phyloP scores from a whole-genome alignment of 2,888 invertebrate genomes.

The Spilarctia lutea region DNA sequence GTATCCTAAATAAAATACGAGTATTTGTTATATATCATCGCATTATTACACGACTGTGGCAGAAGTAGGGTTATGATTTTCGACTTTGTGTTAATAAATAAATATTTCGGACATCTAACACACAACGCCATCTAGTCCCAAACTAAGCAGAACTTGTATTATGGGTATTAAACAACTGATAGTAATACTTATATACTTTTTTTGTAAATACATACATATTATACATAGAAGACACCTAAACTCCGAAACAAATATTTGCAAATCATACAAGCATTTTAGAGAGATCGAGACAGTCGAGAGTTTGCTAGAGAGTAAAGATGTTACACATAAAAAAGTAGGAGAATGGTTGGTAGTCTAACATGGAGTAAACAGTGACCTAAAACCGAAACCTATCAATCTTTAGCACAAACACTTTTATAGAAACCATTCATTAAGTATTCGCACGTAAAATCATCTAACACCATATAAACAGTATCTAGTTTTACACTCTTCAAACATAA shows the following conservation, averaged over 20 bases:
- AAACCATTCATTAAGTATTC: constrained; percentile 19
- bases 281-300: too few relatives aligned
- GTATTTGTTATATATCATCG: neutral
- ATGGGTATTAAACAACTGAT: too few relatives aligned
- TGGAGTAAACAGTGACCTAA: neutral
- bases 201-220: too few relatives aligned
- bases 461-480: constrained; percentile 34
- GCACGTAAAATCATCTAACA: constrained; percentile 36
- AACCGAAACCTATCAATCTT: neutral
- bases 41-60: neutral
- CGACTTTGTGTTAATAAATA: too few relatives aligned
- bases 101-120: too few relatives aligned
- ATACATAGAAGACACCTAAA: too few relatives aligned
- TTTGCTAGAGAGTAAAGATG: neutral
- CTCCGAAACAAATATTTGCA: too few relatives aligned
- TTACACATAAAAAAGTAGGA: neutral
- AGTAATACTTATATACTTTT: too few relatives aligned
- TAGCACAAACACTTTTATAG: constrained; percentile 16
- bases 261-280: too few relatives aligned
- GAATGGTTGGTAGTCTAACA: neutral
- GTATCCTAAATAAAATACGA: neutral
- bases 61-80: neutral
- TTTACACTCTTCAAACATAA: constrained; percentile 45
- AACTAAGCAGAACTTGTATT: too few relatives aligned
- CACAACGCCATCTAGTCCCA: too few relatives aligned